These are phyloP conservation scores for Crepidodera aurea DNA, from an alignment of 2,888 invertebrate genomes.

Conservation along the genomic window DNA sequence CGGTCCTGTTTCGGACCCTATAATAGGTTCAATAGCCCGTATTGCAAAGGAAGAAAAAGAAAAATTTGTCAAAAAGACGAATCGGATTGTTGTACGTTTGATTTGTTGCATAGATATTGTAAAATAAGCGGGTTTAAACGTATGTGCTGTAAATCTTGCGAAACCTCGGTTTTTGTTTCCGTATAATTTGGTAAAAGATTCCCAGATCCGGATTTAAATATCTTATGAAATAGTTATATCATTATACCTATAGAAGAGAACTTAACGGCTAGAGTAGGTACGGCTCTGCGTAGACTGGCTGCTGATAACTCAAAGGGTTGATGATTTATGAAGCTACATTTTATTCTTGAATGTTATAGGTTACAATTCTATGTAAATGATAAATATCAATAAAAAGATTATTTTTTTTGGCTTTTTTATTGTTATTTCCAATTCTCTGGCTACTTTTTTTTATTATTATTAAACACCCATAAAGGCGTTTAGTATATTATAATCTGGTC, in stretches of 20 bases:
- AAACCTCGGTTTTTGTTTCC: background rate
- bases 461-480: too few relatives aligned
- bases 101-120: constrained; percentile 56
- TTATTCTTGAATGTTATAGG: background rate
- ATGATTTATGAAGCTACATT: too few relatives aligned
- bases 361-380: background rate
- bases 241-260: too few relatives aligned
- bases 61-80: constrained; percentile 51
- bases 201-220: too few relatives aligned
- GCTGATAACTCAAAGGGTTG: too few relatives aligned
- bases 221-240: too few relatives aligned
- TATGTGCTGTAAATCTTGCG: constrained; percentile 68
- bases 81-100: constrained; percentile 65
- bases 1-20: constrained; percentile 63
- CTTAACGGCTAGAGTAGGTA: too few relatives aligned
- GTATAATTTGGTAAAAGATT: background rate
- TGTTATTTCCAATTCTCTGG: too few relatives aligned
- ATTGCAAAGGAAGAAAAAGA: constrained; percentile 50
- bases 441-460: background rate
- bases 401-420: too few relatives aligned
- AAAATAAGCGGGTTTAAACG: constrained; percentile 63
- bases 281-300: too few relatives aligned
- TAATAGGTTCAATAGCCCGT: constrained; percentile 46
- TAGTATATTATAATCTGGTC: too few relatives aligned
- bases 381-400: too few relatives aligned